Base-by-base conservation (phyloP, 2,888 invertebrate genomes). In the Mesorhabditis spiculigera region DNA sequence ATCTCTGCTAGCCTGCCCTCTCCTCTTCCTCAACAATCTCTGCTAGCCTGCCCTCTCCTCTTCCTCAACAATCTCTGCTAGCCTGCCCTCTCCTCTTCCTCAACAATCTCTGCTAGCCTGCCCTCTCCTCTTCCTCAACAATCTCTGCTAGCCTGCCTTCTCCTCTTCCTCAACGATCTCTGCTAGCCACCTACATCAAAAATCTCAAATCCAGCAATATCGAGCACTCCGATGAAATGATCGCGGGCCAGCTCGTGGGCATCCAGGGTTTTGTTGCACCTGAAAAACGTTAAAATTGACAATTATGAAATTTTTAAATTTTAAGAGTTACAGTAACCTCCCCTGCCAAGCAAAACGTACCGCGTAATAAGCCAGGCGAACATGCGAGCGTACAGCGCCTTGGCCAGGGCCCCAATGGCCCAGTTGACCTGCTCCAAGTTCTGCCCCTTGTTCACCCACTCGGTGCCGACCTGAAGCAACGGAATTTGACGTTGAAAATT, bases 231-330 rank as follows among this genome's bases (percentile, higher is more conserved):
- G 89, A 98, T 97, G 91, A 97, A 98, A 90, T 93, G 94, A 88
- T 95, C 94, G 89, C 96, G 92, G 90, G 96, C 95, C 89, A 95
- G 94, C 89, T 96, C 87, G 79, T 88, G 96, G 5, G 82, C 83
- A 90, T 97, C 97, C 88, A 99, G 91, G 85, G 98, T 98, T 89
- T 95, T 94, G 92, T 98, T 98, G 68, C 78, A 78, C 71, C 76
- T 75, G 71, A 68, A 69, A 13, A 28, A 63, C 28, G 28, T 28
- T 28, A 28, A 28, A 28, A 28, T 1, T 28, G 28, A 28, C 28
- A 28, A 3, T 28, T 28, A 28, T 28, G 28, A 28, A 1, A 1
- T 28, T 28, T 28, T 28, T 1, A 28, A 28, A 28, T 28, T 28
- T 28, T 28, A 1, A 28, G 28, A 28, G 10, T 3, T 63, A n/a